Evolutionary conservation across 2,113 vertebrate species (phyloP).

Genomic region (Cathartes aura): DNA sequence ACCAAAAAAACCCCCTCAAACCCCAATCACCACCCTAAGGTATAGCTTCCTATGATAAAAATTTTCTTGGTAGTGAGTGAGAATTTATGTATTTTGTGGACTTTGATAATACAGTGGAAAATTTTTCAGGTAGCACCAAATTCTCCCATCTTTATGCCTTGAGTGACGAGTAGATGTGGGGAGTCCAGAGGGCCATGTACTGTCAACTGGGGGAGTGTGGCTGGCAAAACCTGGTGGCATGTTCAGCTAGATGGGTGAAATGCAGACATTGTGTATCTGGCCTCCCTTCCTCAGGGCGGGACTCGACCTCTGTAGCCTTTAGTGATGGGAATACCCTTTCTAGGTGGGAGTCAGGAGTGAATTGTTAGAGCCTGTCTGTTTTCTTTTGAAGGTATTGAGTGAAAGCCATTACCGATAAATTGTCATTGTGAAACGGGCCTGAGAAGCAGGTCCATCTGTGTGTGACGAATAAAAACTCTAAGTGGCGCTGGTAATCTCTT

Average conservation of each 20-base stretch:
- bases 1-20: background rate
- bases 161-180: background rate
- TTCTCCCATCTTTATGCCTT: background rate
- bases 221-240: background rate
- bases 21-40: background rate
- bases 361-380: background rate
- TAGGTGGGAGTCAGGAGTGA: background rate
- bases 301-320: background rate
- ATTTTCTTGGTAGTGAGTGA: background rate
- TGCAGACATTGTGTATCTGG: background rate
- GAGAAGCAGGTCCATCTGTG: background rate
- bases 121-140: background rate
- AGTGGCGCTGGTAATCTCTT: background rate
- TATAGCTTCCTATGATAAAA: background rate
- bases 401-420: background rate
- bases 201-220: rapidly evolving
- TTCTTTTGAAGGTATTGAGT: background rate
- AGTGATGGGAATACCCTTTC: background rate
- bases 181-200: background rate
- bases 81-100: background rate
- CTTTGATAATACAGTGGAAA: background rate
- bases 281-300: background rate
- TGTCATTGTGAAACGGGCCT: background rate
- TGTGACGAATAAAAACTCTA: background rate
- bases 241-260: background rate